These are phyloP conservation scores for Bombus polaris DNA, from an alignment of 1,140 invertebrate species.

Conservation along the genomic window DNA sequence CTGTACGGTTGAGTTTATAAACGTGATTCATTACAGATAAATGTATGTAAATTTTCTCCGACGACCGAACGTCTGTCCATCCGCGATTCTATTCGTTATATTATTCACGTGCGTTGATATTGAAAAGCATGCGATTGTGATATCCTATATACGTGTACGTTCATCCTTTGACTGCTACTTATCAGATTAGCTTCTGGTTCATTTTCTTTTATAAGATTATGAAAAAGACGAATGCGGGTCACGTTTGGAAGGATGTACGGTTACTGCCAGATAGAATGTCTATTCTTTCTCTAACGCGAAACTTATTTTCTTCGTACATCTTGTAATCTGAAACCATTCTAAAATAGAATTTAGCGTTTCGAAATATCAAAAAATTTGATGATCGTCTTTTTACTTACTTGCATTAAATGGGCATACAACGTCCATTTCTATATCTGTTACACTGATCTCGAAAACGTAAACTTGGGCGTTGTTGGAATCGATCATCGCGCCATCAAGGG, in stretches of 20 bases:
- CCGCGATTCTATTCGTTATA: not conserved
- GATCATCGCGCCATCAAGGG: slow-evolving; percentile 40
- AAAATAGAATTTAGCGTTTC: not conserved
- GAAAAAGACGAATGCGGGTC: not conserved
- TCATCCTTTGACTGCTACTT: not conserved
- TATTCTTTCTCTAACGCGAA: not conserved
- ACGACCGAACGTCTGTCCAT: not conserved
- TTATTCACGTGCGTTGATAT: not conserved
- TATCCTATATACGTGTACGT: not conserved
- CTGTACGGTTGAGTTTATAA: not conserved
- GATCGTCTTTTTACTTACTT: not conserved
- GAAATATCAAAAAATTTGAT: not conserved
- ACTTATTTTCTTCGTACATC: not conserved
- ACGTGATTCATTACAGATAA: slow-evolving; percentile 17
- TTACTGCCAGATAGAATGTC: not conserved
- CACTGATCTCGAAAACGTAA: slow-evolving; percentile 27
- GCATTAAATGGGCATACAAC: not conserved
- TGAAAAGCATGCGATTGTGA: not conserved
- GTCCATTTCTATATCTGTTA: not conserved
- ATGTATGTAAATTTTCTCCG: not conserved
- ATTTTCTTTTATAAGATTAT: not conserved
- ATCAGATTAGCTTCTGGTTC: not conserved
- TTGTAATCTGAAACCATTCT: not conserved
- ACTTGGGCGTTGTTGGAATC: slow-evolving; percentile 47
- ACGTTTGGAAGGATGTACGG: not conserved